These are phyloP conservation scores for Campylorhamphus procurvoides DNA, from an alignment of 2,113 vertebrate species.

Conservation along the genomic window DNA sequence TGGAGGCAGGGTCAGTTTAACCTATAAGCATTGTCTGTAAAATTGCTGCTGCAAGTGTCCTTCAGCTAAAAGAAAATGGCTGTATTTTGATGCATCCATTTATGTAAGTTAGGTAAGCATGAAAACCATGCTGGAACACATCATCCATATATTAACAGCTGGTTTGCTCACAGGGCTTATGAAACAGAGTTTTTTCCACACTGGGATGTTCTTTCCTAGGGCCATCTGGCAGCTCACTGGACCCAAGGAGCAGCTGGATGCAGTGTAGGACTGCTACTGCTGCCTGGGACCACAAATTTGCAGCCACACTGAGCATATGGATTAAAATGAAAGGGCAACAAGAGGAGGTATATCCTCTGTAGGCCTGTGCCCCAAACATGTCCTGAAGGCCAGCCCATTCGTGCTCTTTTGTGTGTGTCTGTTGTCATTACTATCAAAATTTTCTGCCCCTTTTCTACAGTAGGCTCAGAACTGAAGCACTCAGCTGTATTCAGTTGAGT, in stretches of 20 bases:
- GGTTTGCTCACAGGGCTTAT: neutral
- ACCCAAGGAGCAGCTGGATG: neutral
- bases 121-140: neutral
- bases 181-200: neutral
- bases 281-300: neutral
- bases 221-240: neutral
- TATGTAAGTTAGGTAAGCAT: neutral
- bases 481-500: neutral
- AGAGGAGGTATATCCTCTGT: neutral
- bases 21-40: neutral
- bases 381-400: neutral
- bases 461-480: neutral
- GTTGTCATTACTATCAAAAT: neutral
- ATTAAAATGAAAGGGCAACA: neutral
- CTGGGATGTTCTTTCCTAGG: neutral
- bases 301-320: fast-evolving
- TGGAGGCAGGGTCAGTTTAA: neutral
- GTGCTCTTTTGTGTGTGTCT: neutral
- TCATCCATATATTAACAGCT: neutral
- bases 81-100: neutral
- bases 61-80: neutral
- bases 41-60: neutral
- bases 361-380: neutral
- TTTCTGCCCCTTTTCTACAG: neutral
- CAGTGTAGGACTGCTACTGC: neutral